Percentiles rank a stretch among this genome's conserved stretches.
Evolutionary conservation across 1,140 invertebrate genomes (phyloP).

Genomic region (Lordiphosa collinella): DNA sequence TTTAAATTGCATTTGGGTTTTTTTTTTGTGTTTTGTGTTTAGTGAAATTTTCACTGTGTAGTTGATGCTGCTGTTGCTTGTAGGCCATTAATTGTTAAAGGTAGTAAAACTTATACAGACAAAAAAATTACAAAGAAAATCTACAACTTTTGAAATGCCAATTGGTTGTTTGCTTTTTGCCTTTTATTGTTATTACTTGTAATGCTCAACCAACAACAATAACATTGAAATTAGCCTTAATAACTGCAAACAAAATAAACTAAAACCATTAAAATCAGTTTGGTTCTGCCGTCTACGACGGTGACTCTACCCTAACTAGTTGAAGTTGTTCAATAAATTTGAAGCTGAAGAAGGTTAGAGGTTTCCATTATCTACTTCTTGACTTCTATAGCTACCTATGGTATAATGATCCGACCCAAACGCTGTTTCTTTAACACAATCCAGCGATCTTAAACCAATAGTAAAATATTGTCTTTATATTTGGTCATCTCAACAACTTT

Average conservation of each 20-base stretch:
- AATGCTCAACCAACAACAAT: background rate
- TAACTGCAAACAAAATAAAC: background rate
- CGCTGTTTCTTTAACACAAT: no score
- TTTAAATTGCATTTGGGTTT: constrained; percentile 63
- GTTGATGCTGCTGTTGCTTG: constrained; percentile 13
- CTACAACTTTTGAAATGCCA: constrained; percentile 13
- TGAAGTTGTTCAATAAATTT: no score
- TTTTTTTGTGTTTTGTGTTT: constrained; percentile 15
- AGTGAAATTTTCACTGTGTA: constrained; percentile 46
- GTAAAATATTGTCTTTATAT: no score
- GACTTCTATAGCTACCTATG: no score
- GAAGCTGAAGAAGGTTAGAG: no score
- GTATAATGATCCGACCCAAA: no score
- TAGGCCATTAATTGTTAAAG: constrained; percentile 29
- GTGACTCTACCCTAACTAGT: no score
- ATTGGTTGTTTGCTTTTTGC: constrained; percentile 16
- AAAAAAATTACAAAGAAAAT: constrained; percentile 4
- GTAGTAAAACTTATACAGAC: background rate
- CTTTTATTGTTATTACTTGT: constrained; percentile 25
- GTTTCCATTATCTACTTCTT: no score
- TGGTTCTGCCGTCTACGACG: no score
- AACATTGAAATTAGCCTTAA: background rate
- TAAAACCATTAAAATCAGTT: no score
- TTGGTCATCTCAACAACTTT: no score
- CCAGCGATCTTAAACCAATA: no score